Percentiles rank a stretch among this genome's conserved stretches.
These are phyloP conservation scores for Hemiprocne comata DNA, from an alignment of 2,113 vertebrate genomes.

Conservation along the genomic window DNA sequence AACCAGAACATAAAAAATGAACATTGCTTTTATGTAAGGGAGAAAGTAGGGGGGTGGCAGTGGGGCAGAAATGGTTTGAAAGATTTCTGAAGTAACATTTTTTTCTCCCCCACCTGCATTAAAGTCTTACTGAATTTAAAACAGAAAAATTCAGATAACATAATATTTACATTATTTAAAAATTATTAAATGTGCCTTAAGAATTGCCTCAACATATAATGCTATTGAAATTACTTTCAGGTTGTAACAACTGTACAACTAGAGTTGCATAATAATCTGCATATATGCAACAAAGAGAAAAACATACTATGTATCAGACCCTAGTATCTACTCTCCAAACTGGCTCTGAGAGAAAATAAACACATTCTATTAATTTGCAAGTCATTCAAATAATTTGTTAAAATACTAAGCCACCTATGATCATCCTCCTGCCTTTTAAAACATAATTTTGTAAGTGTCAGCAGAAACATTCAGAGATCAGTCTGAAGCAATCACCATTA, in stretches of 20 bases:
- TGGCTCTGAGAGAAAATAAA: neutral
- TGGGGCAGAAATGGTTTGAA: neutral
- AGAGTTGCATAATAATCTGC: neutral
- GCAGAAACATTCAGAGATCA: neutral
- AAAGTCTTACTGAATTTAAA: neutral
- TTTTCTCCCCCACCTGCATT: neutral
- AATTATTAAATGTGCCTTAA: neutral
- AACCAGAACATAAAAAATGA: fast-evolving
- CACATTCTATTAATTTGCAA: neutral
- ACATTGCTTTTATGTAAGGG: neutral
- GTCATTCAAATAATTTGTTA: neutral
- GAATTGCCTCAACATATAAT: neutral
- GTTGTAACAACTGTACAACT: neutral
- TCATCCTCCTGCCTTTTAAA: neutral
- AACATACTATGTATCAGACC: neutral
- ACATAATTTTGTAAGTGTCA: neutral
- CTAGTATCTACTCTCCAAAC: neutral
- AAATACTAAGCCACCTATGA: neutral
- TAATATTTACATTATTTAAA: neutral
- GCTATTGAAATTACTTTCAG: neutral
- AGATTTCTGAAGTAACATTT: neutral
- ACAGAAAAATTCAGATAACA: neutral
- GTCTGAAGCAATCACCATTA: neutral
- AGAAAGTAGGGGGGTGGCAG: neutral
- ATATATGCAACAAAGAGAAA: neutral